Percentiles rank a stretch among this genome's conserved stretches.
Evolutionary conservation across 2,888 invertebrate species (phyloP).

Genomic region (Sinohyriopsis cumingii): DNA sequence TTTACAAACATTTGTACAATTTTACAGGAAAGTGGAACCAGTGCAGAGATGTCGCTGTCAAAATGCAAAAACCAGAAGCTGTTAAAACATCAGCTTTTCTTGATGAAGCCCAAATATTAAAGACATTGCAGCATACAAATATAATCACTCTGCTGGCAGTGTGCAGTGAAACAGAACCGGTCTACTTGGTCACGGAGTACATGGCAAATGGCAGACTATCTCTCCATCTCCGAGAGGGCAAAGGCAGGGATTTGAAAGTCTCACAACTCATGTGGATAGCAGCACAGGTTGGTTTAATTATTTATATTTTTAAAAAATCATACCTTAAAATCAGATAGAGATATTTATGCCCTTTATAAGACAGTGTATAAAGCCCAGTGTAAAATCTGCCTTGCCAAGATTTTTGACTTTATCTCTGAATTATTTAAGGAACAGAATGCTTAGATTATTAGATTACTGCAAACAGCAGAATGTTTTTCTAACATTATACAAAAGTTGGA

Average conservation of each 20-base stretch:
- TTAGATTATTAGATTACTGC: too few relatives aligned
- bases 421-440: too few relatives aligned
- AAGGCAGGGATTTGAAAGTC: constrained; percentile 84
- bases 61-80: constrained; percentile 90
- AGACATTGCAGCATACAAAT: constrained; percentile 75
- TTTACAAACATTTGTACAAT: background rate
- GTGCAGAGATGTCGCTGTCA: constrained; percentile 97
- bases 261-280: constrained; percentile 88
- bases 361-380: too few relatives aligned
- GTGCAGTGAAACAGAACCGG: constrained; percentile 88
- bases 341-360: too few relatives aligned
- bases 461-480: too few relatives aligned
- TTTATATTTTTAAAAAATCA: too few relatives aligned
- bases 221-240: constrained; percentile 83
- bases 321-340: background rate
- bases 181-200: constrained; percentile 92
- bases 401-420: too few relatives aligned
- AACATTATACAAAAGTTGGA: too few relatives aligned
- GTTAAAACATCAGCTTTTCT: constrained; percentile 97
- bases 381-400: too few relatives aligned
- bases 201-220: constrained; percentile 97
- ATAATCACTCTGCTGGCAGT: constrained; percentile 94
- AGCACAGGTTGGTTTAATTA: constrained; percentile 79
- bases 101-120: constrained; percentile 80
- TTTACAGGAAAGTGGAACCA: constrained; percentile 87